Base-by-base conservation (phyloP, 2,888 invertebrate genomes). In the Dolichopus griseipennis region DNA sequence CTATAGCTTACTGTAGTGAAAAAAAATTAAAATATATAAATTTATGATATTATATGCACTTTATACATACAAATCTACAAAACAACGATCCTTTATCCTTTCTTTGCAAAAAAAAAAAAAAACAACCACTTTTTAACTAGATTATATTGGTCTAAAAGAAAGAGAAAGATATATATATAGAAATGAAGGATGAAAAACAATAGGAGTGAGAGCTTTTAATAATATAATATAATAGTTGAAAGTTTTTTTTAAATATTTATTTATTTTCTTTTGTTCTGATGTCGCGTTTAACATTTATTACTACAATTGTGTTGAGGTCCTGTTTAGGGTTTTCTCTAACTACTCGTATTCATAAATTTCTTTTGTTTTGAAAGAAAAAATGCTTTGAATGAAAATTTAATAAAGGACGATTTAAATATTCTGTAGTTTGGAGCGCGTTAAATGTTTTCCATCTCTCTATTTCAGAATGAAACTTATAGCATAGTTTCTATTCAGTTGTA, bases 241-340 rank as follows among this genome's bases (percentile, higher is more conserved):
- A 52, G 52, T 52, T 52, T 52, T 52, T 3, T 18, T 43, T 43
- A 10, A n/a, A n/a, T n/a, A n/a, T n/a, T n/a, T n/a, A n/a, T n/a
- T 27, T 27, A 4, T 27, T 27, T 27, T 27, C 15, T 52, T 15
- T 43, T 52, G 6, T 52, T 52, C 15, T 52, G 12, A 18, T 18
- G n/a, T 52, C 52, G n/a, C 52, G 18, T 52, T 52, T 52, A 52
- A 52, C 52, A 52, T 52, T 52, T 52, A 52, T 52, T 52, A 52
- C 52, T 52, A 52, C 52, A 52, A 52, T 52, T 4, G 52, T 52
- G 15, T 15, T 52, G 52, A 18, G 52, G 52, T 52, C 18, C 18
- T 52, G n/a, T 52, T 52, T 52, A 18, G 18, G 52, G 52, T 52
- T 52, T 52, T 12, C 18, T 52, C 6, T n/a, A 27, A 27, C 27